Conservation (phyloP, 2,888 invertebrate species). For the Nyleta sp. region DNA sequence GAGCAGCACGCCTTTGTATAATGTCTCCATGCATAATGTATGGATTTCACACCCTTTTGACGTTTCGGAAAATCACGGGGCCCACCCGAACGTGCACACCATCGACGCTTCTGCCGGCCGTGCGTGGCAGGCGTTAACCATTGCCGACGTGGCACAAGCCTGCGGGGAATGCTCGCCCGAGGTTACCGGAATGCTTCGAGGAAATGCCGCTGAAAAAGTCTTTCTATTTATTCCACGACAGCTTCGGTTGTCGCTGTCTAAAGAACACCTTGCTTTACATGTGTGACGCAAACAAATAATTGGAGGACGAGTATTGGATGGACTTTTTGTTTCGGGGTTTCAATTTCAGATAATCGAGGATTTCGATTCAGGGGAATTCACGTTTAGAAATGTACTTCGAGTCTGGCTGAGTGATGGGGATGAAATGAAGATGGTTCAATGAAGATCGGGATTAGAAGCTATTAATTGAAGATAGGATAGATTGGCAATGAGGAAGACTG, state of each 20-base stretch:
- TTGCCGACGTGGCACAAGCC: conserved; percentile 52
- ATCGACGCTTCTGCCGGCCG: conserved; percentile 35
- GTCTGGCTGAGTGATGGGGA: no score
- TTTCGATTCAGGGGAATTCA: no score
- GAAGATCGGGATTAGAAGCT: no score
- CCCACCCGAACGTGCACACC: conserved; percentile 51
- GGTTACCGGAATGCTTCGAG: conserved; percentile 48
- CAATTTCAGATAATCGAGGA: no score
- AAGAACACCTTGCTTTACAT: conserved; percentile 8
- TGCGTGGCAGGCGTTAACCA: conserved; percentile 47
- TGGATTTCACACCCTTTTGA: conserved; percentile 67
- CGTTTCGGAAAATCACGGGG: conserved; percentile 67
- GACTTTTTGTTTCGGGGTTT: no score
- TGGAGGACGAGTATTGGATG: not conserved
- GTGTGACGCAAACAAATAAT: conserved; percentile 22
- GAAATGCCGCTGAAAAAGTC: conserved; percentile 37
- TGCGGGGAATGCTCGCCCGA: conserved; percentile 51
- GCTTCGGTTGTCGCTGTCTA: conserved; percentile 1
- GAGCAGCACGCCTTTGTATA: conserved; percentile 65
- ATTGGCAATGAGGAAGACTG: no score
- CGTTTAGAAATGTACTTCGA: no score
- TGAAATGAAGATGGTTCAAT: no score
- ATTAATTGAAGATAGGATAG: no score
- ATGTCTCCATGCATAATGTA: conserved; percentile 67
- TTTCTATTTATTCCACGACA: conserved; percentile 37